Percentiles rank a stretch among this genome's conserved stretches.
These are phyloP conservation scores for Nyctibius bracteatus DNA, from an alignment of 2,113 vertebrate genomes.

Conservation along the genomic window DNA sequence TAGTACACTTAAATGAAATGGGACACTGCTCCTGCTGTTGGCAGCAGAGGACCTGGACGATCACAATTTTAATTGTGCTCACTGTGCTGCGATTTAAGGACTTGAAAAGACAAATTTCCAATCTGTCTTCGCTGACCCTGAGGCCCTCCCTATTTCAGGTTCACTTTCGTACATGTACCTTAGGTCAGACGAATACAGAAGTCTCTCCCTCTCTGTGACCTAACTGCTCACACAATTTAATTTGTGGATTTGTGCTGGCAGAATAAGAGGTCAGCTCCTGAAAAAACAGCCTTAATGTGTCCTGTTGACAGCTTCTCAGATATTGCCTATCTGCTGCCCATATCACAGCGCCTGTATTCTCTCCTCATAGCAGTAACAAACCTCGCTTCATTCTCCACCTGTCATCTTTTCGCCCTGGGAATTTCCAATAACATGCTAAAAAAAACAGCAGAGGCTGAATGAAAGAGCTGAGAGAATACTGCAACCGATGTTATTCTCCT, in stretches of 20 bases:
- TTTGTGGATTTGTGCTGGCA: slow-evolving; percentile 39
- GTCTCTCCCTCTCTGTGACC: slow-evolving; percentile 10
- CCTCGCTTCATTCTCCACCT: slow-evolving; percentile 19
- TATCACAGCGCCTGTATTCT: not conserved
- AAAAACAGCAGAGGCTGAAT: not conserved
- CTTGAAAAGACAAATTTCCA: slow-evolving; percentile 16
- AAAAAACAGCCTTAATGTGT: not conserved
- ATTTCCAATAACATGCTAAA: slow-evolving; percentile 2
- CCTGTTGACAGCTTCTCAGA: slow-evolving; percentile 50
- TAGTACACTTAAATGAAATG: not conserved
- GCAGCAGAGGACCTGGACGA: not conserved
- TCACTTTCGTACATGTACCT: not conserved
- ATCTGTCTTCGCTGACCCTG: slow-evolving; percentile 26
- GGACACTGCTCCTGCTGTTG: not conserved
- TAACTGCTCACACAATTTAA: slow-evolving; percentile 51
- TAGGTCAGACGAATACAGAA: not conserved
- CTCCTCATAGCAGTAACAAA: not conserved
- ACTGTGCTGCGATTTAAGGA: not conserved
- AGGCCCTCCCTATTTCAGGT: slow-evolving; percentile 2
- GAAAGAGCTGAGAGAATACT: slow-evolving; percentile 15
- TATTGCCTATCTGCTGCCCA: slow-evolving; percentile 26
- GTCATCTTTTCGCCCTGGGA: not conserved
- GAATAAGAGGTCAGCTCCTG: slow-evolving; percentile 45
- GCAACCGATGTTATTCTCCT: not conserved
- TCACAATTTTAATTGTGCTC: slow-evolving; percentile 26